These are phyloP conservation scores for Spodoptera exigua DNA, from an alignment of 2,888 invertebrate species.

Conservation along the genomic window DNA sequence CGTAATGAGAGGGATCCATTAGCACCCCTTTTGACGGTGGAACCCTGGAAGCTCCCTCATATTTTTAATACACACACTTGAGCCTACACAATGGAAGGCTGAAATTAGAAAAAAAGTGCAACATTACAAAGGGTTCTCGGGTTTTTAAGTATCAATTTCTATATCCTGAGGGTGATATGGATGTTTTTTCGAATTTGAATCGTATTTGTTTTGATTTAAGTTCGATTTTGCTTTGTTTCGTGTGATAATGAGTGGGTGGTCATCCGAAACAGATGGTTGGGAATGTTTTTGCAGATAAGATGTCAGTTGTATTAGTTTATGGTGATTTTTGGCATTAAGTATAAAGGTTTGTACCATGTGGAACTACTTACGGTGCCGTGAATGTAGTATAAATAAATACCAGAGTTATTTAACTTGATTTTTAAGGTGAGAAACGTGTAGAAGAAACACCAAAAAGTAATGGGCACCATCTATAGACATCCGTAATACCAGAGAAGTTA, in stretches of 20 bases:
- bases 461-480: too few relatives aligned
- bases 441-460: too few relatives aligned
- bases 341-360: not conserved
- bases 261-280: slow-evolving; percentile 31
- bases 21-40: too few relatives aligned
- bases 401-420: too few relatives aligned
- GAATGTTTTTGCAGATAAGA: slow-evolving; percentile 34
- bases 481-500: too few relatives aligned
- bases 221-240: slow-evolving; percentile 11
- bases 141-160: slow-evolving; percentile 51
- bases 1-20: too few relatives aligned
- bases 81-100: slow-evolving; percentile 36
- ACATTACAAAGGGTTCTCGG: slow-evolving; percentile 45
- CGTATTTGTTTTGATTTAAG: not conserved
- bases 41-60: too few relatives aligned
- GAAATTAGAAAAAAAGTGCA: slow-evolving; percentile 33
- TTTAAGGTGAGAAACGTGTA: too few relatives aligned
- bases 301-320: slow-evolving; percentile 23
- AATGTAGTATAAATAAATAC: too few relatives aligned
- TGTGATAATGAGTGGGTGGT: slow-evolving; percentile 38
- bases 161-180: slow-evolving; percentile 41
- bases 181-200: slow-evolving; percentile 6
- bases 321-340: slow-evolving; percentile 11
- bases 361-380: too few relatives aligned
- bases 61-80: slow-evolving; percentile 39